phyloP scores from a whole-genome alignment of 2,888 invertebrate species.

The Cerceris rybyensis region DNA sequence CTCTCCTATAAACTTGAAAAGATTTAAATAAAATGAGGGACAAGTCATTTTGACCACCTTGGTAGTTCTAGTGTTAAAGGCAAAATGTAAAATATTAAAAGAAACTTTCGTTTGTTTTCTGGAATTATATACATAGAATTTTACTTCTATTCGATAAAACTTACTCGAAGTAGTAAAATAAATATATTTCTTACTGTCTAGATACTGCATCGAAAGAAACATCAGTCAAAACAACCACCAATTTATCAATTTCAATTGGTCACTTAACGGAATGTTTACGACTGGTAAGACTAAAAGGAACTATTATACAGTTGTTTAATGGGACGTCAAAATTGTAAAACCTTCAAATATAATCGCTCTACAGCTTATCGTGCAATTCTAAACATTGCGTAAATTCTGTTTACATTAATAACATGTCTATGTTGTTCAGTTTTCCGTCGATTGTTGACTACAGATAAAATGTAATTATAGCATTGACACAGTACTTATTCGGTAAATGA shows the following conservation, averaged over 20 bases:
- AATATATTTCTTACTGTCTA: constrained; percentile 7
- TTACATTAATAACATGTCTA: not conserved
- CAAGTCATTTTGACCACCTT: no score
- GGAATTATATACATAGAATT: no score
- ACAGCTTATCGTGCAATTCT: not conserved
- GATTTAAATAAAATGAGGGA: no score
- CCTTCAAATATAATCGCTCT: no score
- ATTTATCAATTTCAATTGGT: constrained; percentile 41
- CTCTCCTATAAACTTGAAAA: no score
- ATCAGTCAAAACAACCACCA: constrained; percentile 1
- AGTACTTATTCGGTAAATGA: not conserved
- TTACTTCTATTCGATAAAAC: no score
- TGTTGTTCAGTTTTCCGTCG: not conserved
- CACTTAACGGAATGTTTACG: not conserved
- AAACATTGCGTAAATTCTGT: constrained; percentile 11
- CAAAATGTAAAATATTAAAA: no score
- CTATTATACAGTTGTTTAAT: not conserved
- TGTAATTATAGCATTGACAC: not conserved
- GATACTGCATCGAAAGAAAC: constrained; percentile 45
- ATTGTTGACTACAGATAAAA: constrained; percentile 1
- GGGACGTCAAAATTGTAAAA: no score
- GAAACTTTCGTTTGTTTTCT: no score
- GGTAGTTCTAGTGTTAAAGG: no score
- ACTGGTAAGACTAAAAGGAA: constrained; percentile 25
- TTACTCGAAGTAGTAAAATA: not conserved